Evolutionary conservation across 2,113 vertebrate species (phyloP), one percentile per base, ranked within the genome.

Genomic region (Oryzias melastigma): DNA sequence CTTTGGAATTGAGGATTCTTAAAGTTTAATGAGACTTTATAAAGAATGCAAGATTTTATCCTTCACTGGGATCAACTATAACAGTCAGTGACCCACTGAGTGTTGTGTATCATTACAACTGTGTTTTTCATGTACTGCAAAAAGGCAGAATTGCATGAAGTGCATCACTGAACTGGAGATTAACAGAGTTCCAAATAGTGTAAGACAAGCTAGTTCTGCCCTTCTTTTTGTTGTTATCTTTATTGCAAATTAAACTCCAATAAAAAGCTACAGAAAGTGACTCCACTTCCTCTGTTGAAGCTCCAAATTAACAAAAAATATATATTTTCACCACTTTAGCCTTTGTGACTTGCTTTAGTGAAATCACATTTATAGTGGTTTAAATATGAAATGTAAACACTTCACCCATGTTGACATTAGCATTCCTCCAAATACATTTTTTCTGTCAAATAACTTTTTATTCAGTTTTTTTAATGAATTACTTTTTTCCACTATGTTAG

Each of bases 101-200:
- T 5, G n/a, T 19, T 24, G 43, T 24, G 58, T 43, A 41, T 50
- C 57, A 51, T 49, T 40, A 45, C 12, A 67, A 62, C 25, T 46
- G 52, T 60, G 58, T 48, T 40, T 61, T 63, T 63, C 46, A 66
- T 44, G 19, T 65, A 72, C 19, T 54, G 63, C 65, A 75, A 65
- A 57, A 71, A 62, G 44, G 13, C 14, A 68, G 25, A 82, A 80
- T 77, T 82, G 49, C 72, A 82, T 75, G 68, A 58, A 73, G 53
- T 49, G 45, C 50, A 71, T 70, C 2, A 80, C 80, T 77, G 58
- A 53, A 22, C 16, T 15, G 45, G 46, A 52, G 46, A 48, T 74
- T 61, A 66, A 59, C 47, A n/a, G 68, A 73, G 62, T 74, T 61
- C 67, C 63, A 80, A 66, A 54, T 41, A 63, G 50, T 58, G 63